Base-by-base conservation (phyloP, 2,888 invertebrate genomes). In the Pammene fasciana region DNA sequence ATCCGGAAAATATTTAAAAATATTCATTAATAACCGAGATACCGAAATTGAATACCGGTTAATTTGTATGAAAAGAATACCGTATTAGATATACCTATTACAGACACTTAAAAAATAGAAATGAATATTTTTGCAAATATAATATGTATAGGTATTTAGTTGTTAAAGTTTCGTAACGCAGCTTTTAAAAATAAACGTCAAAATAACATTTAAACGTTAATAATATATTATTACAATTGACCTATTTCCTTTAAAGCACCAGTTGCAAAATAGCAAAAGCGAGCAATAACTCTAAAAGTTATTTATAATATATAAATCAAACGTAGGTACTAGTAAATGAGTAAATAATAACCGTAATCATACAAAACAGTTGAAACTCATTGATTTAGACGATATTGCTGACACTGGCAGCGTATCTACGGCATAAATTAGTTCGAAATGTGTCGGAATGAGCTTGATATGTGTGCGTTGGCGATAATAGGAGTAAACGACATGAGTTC, bases 381-480 rank as follows among this genome's bases (percentile, higher is more conserved):
- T 60, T 70, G 70, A 70, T 60, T 70, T 68, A 68, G 65, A 59
- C 64, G 52, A 41, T 18, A 65, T 65, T 59, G 54, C 65, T 38
- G 54, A 52, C 60, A 70, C 52, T 70, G 65, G 54, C 57, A 52
- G 43, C 68, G 50, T 65, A 68, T 65, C 59, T 60, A 54, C 52
- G 65, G 65, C 67, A 71, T 67, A 67, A 67, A 67, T 62, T 71
- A 71, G 62, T 71, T 67, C 50, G 62, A 59, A 64, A 71, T 71
- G 59, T 67, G 67, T 70, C 61, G 56, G 67, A 56, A 61, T 62
- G 70, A 67, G 55, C 59, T 62, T 45, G 52, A 67, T 65, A 72
- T 72, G 67, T 60, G 41, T 67, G 57, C 55, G 67, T 48, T 62
- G 43, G 45, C 57, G 70, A 73, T 73, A 70, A 73, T 55, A 56